Evolutionary conservation across 1,140 invertebrate genomes (phyloP), one percentile per base, ranked within the genome.

Genomic region (Globodera ellingtonae): DNA sequence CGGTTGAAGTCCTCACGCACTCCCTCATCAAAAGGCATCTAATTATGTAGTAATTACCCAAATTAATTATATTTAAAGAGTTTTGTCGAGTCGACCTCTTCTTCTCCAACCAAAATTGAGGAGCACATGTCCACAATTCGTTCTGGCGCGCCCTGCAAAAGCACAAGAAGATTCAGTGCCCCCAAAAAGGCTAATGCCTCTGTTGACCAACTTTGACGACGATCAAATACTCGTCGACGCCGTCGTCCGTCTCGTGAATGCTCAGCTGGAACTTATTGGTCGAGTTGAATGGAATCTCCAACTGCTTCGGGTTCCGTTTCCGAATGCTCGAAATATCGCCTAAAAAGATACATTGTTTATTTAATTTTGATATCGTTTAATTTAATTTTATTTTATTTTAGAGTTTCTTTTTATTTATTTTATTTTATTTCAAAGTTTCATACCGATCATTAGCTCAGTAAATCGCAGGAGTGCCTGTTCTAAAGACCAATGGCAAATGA

Each of bases 81-180:
- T 59, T 59, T 52, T 67, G 21, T 66, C 9, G 9, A 18, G 15
- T 67, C 47, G 7, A 76, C 79, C 80, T 92, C 91, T 77, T 90
- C 94, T 84, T 96, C 96, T 85, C 97, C 94, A 86, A 98, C 95
- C 89, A 97, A 94, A 81, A 99, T 98, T 47, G 95, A 95, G 67
- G 93, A 93, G 91, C 96, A 98, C 50, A 95, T 92, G 89, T 99
- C 98, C 77, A 99, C 91, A 87, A 99, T 98, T 86, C 97, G 93
- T 91, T 99, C 98, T 4, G 97, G 97, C 7, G 98, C 98, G 66
- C 98, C 98, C 92, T 99, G 99, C 97, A 99, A 99, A n/a, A 44
- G 35, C 35, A 18, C 13, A 35, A 35, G 10, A 48, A 15, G 10
- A 18, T 5, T 7, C 46, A 77, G 70, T 69, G 21, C 15, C 15